A percentile compares a stretch with the other conserved stretches of the same genome.
Conservation (phyloP, 2,797 vertebrate genomes). For the Salmo trutta region DNA sequence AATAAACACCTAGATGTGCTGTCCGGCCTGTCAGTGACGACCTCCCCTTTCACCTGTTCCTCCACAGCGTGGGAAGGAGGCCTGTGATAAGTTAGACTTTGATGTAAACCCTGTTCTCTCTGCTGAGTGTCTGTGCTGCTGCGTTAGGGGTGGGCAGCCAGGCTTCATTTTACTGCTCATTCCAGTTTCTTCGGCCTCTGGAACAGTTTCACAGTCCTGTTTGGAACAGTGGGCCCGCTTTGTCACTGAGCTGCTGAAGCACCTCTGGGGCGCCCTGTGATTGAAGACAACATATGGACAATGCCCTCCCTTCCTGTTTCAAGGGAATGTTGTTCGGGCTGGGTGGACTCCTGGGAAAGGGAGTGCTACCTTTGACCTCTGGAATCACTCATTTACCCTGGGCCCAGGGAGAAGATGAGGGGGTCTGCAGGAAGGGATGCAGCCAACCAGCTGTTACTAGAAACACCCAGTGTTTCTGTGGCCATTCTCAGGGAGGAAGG, state of each 20-base stretch:
- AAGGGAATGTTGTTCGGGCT: slow-evolving; percentile 67
- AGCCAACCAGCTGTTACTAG: slow-evolving; percentile 73
- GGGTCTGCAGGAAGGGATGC: slow-evolving; percentile 52
- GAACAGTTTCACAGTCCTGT: slow-evolving; percentile 12
- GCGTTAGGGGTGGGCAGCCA: background rate
- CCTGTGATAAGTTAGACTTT: background rate
- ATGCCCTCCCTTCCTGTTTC: slow-evolving; percentile 80
- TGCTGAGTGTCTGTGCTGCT: background rate
- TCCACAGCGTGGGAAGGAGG: background rate
- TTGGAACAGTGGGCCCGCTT: slow-evolving; percentile 6
- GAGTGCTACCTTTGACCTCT: slow-evolving; percentile 72
- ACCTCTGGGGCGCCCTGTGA: slow-evolving; percentile 24
- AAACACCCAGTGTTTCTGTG: slow-evolving; percentile 26
- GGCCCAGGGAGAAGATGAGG: slow-evolving; percentile 54
- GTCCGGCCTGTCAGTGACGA: background rate
- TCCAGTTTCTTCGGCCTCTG: background rate
- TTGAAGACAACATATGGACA: slow-evolving; percentile 81
- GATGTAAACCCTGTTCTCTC: background rate
- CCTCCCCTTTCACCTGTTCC: background rate
- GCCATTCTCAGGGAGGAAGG: slow-evolving; percentile 27
- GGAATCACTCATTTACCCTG: slow-evolving; percentile 68
- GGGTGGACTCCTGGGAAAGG: slow-evolving; percentile 73
- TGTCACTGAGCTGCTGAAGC: slow-evolving; percentile 13
- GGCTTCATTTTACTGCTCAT: slow-evolving; percentile 11
- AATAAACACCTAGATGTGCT: background rate